Evolutionary conservation across 2,113 vertebrate genomes (phyloP).

Genomic region (Barnardius zonarius): DNA sequence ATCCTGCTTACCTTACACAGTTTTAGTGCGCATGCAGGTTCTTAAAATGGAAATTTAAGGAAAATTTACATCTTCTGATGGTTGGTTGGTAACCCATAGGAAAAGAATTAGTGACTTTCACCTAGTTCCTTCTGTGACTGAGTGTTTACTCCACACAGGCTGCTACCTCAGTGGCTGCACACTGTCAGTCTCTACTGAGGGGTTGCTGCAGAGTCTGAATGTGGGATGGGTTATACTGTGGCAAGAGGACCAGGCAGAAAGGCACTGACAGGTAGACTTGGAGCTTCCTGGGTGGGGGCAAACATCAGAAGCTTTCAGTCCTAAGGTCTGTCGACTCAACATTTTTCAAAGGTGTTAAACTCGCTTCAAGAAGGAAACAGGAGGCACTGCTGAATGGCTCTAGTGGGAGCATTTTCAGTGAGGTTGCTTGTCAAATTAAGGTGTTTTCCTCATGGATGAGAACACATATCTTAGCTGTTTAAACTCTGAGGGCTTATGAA

Average conservation of each 20-base stretch:
- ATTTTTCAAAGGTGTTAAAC: neutral
- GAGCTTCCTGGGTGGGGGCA: neutral
- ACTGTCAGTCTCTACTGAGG: rapidly evolving
- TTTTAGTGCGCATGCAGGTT: neutral
- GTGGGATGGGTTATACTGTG: neutral
- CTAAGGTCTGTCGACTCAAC: neutral
- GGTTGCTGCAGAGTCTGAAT: neutral
- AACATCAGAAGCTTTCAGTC: neutral
- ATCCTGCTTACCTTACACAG: neutral
- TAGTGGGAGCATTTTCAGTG: neutral
- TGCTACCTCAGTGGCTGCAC: neutral
- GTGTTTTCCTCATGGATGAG: neutral
- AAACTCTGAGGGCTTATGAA: neutral
- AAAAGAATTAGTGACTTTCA: neutral
- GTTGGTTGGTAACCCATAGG: neutral
- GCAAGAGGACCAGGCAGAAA: neutral
- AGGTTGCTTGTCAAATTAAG: neutral
- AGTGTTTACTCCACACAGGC: neutral
- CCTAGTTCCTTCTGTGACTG: neutral
- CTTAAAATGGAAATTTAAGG: neutral
- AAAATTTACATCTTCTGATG: neutral
- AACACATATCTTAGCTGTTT: neutral
- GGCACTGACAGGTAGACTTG: neutral
- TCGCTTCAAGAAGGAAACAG: neutral
- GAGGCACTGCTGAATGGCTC: neutral